Evolutionary conservation across 2,797 vertebrate species (phyloP).

Genomic region (Etheostoma nigrum): DNA sequence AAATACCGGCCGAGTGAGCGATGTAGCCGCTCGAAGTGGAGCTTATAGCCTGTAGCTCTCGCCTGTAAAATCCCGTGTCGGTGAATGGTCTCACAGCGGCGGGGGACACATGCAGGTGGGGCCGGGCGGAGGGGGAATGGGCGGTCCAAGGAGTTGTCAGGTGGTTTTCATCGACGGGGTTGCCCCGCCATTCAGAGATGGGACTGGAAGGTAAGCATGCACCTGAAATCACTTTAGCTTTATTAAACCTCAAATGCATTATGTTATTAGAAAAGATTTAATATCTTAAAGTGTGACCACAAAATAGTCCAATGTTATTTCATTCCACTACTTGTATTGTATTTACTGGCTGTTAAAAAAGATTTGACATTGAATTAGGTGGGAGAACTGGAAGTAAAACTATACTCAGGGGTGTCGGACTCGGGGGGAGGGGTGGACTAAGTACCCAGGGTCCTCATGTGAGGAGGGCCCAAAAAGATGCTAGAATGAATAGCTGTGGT

Average conservation of each 20-base stretch:
- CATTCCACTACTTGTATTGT: no score
- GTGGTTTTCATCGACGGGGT: slow-evolving; percentile 32
- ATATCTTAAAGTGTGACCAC: no score
- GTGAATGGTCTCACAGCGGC: background rate
- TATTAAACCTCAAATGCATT: background rate
- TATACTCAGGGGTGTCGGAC: no score
- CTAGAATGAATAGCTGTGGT: no score
- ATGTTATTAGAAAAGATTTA: background rate
- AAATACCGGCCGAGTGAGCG: background rate
- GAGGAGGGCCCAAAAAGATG: no score
- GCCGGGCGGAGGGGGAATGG: slow-evolving; percentile 21
- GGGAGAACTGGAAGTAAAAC: no score
- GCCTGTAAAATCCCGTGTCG: background rate
- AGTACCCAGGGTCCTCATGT: no score
- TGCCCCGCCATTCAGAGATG: background rate
- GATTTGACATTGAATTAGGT: no score
- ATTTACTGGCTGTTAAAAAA: background rate
- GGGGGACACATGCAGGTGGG: slow-evolving; percentile 30
- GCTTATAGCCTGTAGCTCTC: background rate
- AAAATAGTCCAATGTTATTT: no score
- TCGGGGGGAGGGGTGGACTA: no score
- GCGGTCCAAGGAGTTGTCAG: slow-evolving; percentile 26
- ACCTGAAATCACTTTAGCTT: background rate
- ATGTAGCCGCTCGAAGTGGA: background rate
- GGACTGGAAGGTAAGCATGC: background rate